A percentile compares a stretch with the other conserved stretches of the same genome.
These are phyloP conservation scores for Caranx melampygus DNA, from an alignment of 2,113 vertebrate genomes.

Conservation along the genomic window DNA sequence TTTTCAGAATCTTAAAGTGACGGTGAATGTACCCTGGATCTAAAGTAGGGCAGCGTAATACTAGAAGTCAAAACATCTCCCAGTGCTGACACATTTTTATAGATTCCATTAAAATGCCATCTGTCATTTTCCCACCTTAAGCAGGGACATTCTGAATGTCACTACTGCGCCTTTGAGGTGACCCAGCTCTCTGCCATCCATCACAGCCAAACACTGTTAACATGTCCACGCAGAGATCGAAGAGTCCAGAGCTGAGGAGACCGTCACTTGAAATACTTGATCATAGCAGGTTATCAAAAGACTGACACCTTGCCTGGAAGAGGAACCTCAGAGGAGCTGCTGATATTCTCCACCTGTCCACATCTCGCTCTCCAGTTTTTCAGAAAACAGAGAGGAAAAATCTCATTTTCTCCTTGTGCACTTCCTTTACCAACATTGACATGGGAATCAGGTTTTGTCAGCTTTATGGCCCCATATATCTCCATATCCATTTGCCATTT, in stretches of 20 bases:
- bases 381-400: conserved; percentile 15
- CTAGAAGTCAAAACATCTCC: conserved; percentile 54
- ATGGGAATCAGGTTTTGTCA: conserved; percentile 40
- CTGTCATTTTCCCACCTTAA: conserved; percentile 68
- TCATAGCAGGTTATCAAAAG: conserved; percentile 35
- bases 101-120: conserved; percentile 76
- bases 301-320: conserved; percentile 15
- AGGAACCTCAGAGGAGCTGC: conserved; percentile 16
- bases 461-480: conserved; percentile 52
- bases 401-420: not conserved
- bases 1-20: conserved; percentile 1
- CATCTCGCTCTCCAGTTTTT: not conserved
- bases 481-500: conserved; percentile 60
- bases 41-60: conserved; percentile 54
- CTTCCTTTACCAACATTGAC: not conserved
- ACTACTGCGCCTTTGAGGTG: conserved; percentile 66
- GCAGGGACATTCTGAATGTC: conserved; percentile 70
- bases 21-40: conserved; percentile 23
- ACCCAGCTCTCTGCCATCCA: conserved; percentile 71
- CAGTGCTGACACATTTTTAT: conserved; percentile 68
- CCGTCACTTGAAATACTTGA: conserved; percentile 33
- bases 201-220: conserved; percentile 64
- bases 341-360: conserved; percentile 1
- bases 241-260: conserved; percentile 47
- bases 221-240: conserved; percentile 32